A percentile compares a stretch with the other conserved stretches of the same genome.
Evolutionary conservation across 2,113 vertebrate species (phyloP).

Genomic region (Garra rufa): DNA sequence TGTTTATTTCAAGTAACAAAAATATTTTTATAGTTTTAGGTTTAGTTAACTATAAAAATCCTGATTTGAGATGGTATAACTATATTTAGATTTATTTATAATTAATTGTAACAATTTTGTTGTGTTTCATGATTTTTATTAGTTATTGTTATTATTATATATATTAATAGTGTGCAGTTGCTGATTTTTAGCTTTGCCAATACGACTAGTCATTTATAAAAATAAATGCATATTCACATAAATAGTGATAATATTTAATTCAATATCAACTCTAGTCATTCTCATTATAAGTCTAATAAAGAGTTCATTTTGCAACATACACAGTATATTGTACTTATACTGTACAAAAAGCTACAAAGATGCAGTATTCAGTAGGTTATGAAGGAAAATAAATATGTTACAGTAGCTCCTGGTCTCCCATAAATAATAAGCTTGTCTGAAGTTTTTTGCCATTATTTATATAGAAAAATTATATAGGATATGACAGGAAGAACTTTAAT

Average conservation of each 20-base stretch:
- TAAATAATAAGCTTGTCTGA: not conserved
- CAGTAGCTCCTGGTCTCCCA: not conserved
- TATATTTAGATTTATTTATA: too few relatives aligned
- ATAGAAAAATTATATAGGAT: not conserved
- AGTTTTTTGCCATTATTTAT: not conserved
- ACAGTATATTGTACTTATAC: not conserved
- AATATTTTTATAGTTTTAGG: not conserved
- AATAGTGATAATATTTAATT: not conserved
- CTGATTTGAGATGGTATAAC: too few relatives aligned
- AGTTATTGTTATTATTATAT: too few relatives aligned
- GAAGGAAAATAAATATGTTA: not conserved
- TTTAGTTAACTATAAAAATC: not conserved
- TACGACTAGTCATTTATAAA: too few relatives aligned
- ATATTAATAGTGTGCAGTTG: too few relatives aligned
- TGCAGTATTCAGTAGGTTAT: not conserved
- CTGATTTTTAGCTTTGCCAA: too few relatives aligned
- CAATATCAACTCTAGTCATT: not conserved
- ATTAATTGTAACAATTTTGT: too few relatives aligned
- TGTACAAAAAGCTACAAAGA: not conserved
- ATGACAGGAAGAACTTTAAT: not conserved
- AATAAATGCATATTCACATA: too few relatives aligned
- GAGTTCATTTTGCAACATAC: not conserved
- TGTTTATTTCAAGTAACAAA: too few relatives aligned
- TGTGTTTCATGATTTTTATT: too few relatives aligned
- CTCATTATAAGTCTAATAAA: not conserved